A percentile compares a stretch with the other conserved stretches of the same genome.
Conservation (phyloP, 2,888 invertebrate genomes). For the Drosophila putrida region DNA sequence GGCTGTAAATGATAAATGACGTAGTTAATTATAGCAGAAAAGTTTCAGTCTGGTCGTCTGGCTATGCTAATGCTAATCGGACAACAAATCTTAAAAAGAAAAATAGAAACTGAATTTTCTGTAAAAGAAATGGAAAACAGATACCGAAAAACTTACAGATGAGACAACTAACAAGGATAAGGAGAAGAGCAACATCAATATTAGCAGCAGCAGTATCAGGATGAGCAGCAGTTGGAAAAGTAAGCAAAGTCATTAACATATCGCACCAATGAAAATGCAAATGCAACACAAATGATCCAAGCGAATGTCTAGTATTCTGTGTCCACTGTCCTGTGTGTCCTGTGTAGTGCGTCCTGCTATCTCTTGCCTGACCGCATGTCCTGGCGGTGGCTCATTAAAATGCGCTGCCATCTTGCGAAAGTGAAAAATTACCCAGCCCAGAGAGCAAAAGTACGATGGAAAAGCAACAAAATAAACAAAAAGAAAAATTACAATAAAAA, state of each 20-base stretch:
- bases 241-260: slow-evolving; percentile 79
- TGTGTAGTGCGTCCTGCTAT: slow-evolving; percentile 12
- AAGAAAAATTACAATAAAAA: slow-evolving; percentile 15
- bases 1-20: slow-evolving; percentile 63
- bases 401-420: slow-evolving; percentile 83
- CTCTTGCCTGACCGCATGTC: slow-evolving; percentile 56
- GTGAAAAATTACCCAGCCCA: slow-evolving; percentile 83
- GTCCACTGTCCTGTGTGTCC: slow-evolving; percentile 21
- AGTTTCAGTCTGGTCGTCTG: slow-evolving; percentile 43
- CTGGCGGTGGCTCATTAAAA: slow-evolving; percentile 71
- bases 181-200: not conserved
- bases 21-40: slow-evolving; percentile 56
- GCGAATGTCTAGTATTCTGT: slow-evolving; percentile 22
- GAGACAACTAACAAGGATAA: slow-evolving; percentile 31
- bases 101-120: slow-evolving; percentile 1
- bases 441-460: slow-evolving; percentile 33
- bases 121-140: slow-evolving; percentile 14
- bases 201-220: slow-evolving; percentile 30
- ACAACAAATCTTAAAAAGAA: slow-evolving; percentile 37
- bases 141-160: slow-evolving; percentile 16
- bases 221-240: slow-evolving; percentile 52
- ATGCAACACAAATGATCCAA: slow-evolving; percentile 72
- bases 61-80: slow-evolving; percentile 57
- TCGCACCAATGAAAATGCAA: slow-evolving; percentile 79
- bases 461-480: slow-evolving; percentile 27